These are phyloP conservation scores for Nephrocerus scutellatus DNA, from an alignment of 2,888 invertebrate species.

Conservation along the genomic window DNA sequence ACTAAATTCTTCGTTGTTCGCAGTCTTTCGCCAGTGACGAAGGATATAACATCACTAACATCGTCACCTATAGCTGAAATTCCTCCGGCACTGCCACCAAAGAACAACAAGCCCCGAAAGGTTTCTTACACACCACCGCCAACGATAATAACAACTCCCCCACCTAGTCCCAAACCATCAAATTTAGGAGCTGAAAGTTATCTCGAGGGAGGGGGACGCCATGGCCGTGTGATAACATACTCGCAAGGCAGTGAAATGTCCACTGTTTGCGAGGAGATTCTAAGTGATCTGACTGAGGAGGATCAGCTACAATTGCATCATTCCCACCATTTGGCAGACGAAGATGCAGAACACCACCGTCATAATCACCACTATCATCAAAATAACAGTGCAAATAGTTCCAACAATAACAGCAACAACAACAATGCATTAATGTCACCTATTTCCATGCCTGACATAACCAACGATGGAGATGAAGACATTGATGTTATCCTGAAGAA, in stretches of 20 bases:
- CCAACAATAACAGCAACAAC: slow-evolving; percentile 21
- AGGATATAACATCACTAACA: slow-evolving; percentile 30
- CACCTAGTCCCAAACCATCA: slow-evolving; percentile 45
- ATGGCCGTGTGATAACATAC: slow-evolving; percentile 30
- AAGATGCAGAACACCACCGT: slow-evolving; percentile 23
- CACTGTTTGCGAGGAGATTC: slow-evolving; percentile 42
- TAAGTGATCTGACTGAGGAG: slow-evolving; percentile 31
- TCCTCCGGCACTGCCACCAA: slow-evolving; percentile 58
- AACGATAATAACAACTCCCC: slow-evolving; percentile 49
- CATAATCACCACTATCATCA: too few species aligned
- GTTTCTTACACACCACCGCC: slow-evolving; percentile 32
- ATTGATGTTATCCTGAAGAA: slow-evolving; percentile 28
- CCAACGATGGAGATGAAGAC: slow-evolving; percentile 27
- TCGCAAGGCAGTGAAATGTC: slow-evolving; percentile 46
- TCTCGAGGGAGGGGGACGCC: slow-evolving; percentile 24
- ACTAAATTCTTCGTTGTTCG: slow-evolving; percentile 2
- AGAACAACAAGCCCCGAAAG: slow-evolving; percentile 48
- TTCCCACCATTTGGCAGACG: slow-evolving; percentile 31
- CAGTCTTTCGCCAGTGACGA: slow-evolving; percentile 36
- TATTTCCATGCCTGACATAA: slow-evolving; percentile 15
- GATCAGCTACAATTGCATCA: slow-evolving; percentile 24
- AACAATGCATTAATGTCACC: slow-evolving; percentile 6
- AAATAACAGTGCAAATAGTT: too few species aligned
- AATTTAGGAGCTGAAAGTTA: slow-evolving; percentile 22
- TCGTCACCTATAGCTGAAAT: slow-evolving; percentile 35